Evolutionary conservation across 2,113 vertebrate genomes (phyloP).

Genomic region (Mustelus asterias): DNA sequence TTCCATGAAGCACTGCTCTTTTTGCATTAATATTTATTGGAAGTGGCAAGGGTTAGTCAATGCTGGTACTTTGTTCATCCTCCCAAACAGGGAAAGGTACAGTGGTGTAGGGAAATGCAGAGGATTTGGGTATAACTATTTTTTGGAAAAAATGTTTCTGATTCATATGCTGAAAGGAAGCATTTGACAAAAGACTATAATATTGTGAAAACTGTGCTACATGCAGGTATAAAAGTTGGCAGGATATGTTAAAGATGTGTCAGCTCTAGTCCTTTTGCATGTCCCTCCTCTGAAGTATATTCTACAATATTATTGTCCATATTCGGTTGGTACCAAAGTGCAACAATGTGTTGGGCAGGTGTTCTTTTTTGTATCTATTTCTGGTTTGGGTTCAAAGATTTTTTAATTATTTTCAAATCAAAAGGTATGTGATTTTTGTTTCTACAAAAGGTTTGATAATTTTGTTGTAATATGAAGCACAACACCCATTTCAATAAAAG

Average conservation of each 20-base stretch:
- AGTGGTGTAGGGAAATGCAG: background rate
- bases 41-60: background rate
- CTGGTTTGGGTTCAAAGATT: slow-evolving; percentile 28
- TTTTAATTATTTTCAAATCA: slow-evolving; percentile 27
- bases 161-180: background rate
- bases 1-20: slow-evolving; percentile 32
- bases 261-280: slow-evolving; percentile 19
- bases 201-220: background rate
- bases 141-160: background rate
- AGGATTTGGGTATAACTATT: background rate
- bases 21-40: slow-evolving; percentile 28
- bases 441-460: slow-evolving; percentile 12
- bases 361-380: background rate
- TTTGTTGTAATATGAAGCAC: slow-evolving; percentile 32
- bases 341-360: background rate
- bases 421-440: slow-evolving; percentile 34
- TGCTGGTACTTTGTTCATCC: background rate
- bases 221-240: background rate
- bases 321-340: slow-evolving; percentile 21
- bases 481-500: slow-evolving; percentile 33
- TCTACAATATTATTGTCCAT: slow-evolving; percentile 17
- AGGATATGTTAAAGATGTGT: background rate
- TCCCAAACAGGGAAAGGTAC: slow-evolving; percentile 1
- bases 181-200: background rate
- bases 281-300: background rate